Evolutionary conservation across 2,888 invertebrate species (phyloP).

Genomic region (Trachelus iudaicus): DNA sequence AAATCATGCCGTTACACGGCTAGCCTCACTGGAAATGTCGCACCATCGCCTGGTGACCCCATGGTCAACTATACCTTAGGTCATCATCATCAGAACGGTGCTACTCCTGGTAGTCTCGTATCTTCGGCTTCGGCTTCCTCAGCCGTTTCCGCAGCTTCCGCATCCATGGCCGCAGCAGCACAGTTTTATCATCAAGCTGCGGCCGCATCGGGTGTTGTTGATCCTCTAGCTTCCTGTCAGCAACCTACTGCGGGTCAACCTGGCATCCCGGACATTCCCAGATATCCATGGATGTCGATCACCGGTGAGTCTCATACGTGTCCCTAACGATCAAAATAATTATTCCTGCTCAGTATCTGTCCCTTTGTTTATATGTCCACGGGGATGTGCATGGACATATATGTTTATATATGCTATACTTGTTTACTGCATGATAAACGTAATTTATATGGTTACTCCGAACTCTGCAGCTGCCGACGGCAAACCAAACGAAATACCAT

Average conservation of each 20-base stretch:
- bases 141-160: slow-evolving; percentile 75
- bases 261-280: slow-evolving; percentile 86
- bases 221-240: slow-evolving; percentile 84
- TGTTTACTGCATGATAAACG: background rate
- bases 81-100: slow-evolving; percentile 77
- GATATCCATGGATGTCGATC: slow-evolving; percentile 97
- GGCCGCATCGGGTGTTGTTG: slow-evolving; percentile 80
- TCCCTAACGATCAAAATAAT: background rate
- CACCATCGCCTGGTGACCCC: slow-evolving; percentile 73
- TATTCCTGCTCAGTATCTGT: background rate
- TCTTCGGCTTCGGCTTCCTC: slow-evolving; percentile 72
- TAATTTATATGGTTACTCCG: background rate
- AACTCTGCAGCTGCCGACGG: background rate
- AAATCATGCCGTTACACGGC: slow-evolving; percentile 86
- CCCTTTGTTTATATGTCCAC: background rate
- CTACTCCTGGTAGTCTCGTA: slow-evolving; percentile 61
- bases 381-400: background rate
- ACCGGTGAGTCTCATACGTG: slow-evolving; percentile 78
- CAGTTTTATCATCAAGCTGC: slow-evolving; percentile 93
- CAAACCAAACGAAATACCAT: background rate
- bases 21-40: slow-evolving; percentile 71
- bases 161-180: slow-evolving; percentile 78
- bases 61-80: slow-evolving; percentile 86
- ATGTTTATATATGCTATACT: background rate
- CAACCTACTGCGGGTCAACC: slow-evolving; percentile 85